Base-by-base conservation (phyloP, 2,113 vertebrate genomes). In the Amphiprion ocellaris region DNA sequence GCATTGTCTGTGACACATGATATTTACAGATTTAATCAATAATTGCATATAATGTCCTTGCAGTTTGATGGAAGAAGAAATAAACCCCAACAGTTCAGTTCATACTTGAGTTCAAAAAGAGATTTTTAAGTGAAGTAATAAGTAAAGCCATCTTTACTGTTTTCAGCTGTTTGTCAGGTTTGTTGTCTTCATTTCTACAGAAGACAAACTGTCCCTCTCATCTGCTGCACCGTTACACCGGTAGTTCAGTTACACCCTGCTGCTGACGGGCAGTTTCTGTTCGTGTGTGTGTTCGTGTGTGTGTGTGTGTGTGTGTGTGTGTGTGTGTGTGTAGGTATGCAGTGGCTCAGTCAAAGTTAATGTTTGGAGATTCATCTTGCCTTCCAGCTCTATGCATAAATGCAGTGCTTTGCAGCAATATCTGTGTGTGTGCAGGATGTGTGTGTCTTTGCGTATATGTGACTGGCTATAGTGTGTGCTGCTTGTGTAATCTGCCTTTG, bases 181-280 rank as follows among this genome's bases (percentile, higher is more conserved):
- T 52, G 49, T 19, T 52, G 49, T 28, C 55, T 76, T 21, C 10
- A 16, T 17, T 68, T 59, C 39, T 44, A 37, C 28, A 24, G 58
- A 71, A 69, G 54, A 70, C 10, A 44, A 69, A 65, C 24, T 61
- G 19, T 55, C 30, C 10, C 46, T 62, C 21, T 81, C 39, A 71
- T 59, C 54, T 81, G 61, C 69, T 63, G 55, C 17, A 63, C 53
- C 56, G 28, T 71, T 33, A 66, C 68, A 52, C 24, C 26, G 44
- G 68, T 76, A 76, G 76, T 56, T 76, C 74, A 79, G 26, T 85
- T 71, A 69, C 58, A 77, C 50, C n/a, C 2, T 66, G 58, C 26
- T 83, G 69, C 89, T 83, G 73, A 88, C 58, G n/a, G 37, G 65
- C 47, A 61, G 69, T 84, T 87, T 73, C 41, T 62, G 26, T 77